Conservation (phyloP, 1,140 invertebrate genomes). For the Drosophila athabasca region DNA sequence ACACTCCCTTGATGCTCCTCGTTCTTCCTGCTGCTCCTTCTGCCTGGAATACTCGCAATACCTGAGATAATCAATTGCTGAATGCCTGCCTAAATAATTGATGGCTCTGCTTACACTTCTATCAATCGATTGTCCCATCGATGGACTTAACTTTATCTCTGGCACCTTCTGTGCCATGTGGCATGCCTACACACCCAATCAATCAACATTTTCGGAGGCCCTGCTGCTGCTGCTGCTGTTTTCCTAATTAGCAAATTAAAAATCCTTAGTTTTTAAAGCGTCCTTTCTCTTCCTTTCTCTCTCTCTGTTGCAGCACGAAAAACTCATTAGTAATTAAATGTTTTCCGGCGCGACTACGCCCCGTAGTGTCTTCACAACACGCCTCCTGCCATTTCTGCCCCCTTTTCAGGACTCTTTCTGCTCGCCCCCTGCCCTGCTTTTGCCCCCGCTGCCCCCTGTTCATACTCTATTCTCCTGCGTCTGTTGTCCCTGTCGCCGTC, state of each 20-base stretch:
- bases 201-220: conserved; percentile 55
- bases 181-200: conserved; percentile 26
- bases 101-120: conserved; percentile 42
- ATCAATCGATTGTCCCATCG: no score
- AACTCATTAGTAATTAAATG: conserved; percentile 82
- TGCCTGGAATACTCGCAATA: conserved; percentile 61
- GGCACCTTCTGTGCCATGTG: background rate
- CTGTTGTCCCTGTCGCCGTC: conserved; percentile 33
- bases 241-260: conserved; percentile 78
- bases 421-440: background rate
- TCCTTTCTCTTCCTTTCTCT: no score
- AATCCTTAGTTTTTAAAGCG: conserved; percentile 58
- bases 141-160: background rate
- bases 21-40: background rate
- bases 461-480: background rate
- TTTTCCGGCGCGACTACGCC: conserved; percentile 72
- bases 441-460: background rate
- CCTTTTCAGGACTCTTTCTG: conserved; percentile 10
- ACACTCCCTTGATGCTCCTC: background rate
- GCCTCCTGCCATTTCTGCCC: conserved; percentile 20
- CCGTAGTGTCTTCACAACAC: conserved; percentile 65
- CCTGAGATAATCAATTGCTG: conserved; percentile 75
- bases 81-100: conserved; percentile 67
- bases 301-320: conserved; percentile 55
- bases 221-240: conserved; percentile 13